phyloP scores from a whole-genome alignment of 1,140 invertebrate genomes.

The Caenorhabditis inopinata region DNA sequence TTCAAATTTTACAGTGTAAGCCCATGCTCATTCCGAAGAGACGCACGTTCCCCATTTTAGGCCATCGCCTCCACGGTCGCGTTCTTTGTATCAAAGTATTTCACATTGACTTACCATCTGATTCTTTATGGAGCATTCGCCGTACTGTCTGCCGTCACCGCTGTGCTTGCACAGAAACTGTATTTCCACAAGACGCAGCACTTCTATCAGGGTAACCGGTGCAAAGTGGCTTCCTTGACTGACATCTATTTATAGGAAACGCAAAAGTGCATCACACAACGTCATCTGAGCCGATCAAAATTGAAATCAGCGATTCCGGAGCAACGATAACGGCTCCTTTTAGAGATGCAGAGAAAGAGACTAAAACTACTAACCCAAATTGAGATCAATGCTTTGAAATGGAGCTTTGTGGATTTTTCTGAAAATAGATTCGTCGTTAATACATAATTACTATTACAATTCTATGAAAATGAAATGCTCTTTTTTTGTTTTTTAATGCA shows the following conservation, averaged over 20 bases:
- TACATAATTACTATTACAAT: no score
- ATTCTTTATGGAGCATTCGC: background rate
- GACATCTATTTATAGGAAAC: background rate
- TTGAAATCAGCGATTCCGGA: background rate
- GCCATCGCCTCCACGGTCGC: background rate
- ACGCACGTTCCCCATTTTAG: background rate
- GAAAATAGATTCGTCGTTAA: no score
- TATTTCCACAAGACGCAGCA: constrained; percentile 4
- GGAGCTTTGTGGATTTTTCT: no score
- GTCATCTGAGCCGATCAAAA: background rate
- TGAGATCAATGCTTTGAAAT: no score
- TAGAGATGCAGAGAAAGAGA: background rate
- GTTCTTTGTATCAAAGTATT: background rate
- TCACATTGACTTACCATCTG: background rate
- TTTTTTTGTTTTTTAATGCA: no score
- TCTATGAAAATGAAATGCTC: no score
- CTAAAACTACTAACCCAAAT: background rate
- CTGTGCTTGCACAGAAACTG: background rate
- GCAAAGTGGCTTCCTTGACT: background rate
- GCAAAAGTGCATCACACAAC: background rate
- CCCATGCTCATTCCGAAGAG: no score
- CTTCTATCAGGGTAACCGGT: background rate
- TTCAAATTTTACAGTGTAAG: constrained; percentile 16
- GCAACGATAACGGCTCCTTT: background rate
- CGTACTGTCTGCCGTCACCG: background rate